Percentiles rank a stretch among this genome's conserved stretches.
These are phyloP conservation scores for Cephus sareptanus DNA, from an alignment of 2,888 invertebrate genomes.

Conservation along the genomic window DNA sequence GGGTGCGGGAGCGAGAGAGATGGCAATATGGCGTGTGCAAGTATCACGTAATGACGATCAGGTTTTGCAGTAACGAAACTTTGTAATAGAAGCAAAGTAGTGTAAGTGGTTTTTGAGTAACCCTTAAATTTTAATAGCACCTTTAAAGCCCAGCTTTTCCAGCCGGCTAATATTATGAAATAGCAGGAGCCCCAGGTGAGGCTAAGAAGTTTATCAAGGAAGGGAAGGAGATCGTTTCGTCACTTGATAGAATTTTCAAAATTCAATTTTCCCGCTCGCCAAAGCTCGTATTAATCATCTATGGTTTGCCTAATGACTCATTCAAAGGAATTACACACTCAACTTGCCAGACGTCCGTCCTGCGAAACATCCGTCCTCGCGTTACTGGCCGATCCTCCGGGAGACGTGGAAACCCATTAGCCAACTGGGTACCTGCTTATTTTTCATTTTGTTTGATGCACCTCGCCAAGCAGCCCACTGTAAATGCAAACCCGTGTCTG, in stretches of 20 bases:
- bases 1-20: background rate
- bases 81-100: slow-evolving; percentile 16
- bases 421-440: background rate
- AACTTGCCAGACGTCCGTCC: background rate
- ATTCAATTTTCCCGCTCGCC: background rate
- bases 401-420: background rate
- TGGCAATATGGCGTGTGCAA: background rate
- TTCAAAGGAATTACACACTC: background rate
- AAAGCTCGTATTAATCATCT: background rate
- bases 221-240: background rate
- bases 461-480: background rate
- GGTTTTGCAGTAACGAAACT: slow-evolving; percentile 24
- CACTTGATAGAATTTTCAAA: background rate
- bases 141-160: background rate
- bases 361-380: background rate
- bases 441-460: background rate
- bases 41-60: slow-evolving; percentile 9
- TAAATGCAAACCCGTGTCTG: background rate
- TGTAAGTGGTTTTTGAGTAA: background rate
- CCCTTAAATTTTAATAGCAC: background rate
- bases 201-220: slow-evolving; percentile 4
- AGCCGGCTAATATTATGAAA: background rate
- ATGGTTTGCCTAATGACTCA: background rate
- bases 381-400: background rate
- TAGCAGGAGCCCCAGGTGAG: background rate